Conservation (phyloP, 2,797 vertebrate species). For the Momotus momota region DNA sequence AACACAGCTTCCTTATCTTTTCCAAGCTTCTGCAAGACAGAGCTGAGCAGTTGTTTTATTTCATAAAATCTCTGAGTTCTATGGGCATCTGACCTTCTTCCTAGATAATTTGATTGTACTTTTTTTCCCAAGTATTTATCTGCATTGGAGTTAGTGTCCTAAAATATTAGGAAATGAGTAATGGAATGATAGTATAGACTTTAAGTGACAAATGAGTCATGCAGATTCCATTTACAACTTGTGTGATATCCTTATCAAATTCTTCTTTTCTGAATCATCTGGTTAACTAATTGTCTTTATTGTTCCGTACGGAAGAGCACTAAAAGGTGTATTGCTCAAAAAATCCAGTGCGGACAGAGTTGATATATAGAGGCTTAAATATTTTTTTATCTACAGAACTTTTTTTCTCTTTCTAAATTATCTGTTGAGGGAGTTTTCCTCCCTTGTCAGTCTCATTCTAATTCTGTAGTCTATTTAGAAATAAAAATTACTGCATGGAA, state of each 20-base stretch:
- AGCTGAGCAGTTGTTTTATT: not conserved
- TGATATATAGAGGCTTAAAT: not conserved
- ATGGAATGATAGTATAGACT: conserved; percentile 30
- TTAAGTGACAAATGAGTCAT: not conserved
- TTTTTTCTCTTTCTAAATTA: not conserved
- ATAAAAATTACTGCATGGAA: not conserved
- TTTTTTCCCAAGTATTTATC: conserved; percentile 2
- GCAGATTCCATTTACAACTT: not conserved
- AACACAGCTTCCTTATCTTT: not conserved
- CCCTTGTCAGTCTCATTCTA: not conserved
- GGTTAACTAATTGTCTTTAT: conserved; percentile 37
- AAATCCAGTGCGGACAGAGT: not conserved
- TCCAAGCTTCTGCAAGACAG: not conserved
- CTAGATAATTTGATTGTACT: not conserved
- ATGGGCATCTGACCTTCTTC: not conserved
- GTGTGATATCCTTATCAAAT: conserved; percentile 22
- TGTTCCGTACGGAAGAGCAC: conserved; percentile 2
- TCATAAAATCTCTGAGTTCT: not conserved
- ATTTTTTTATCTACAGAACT: not conserved
- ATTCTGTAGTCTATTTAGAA: not conserved
- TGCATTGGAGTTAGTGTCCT: not conserved
- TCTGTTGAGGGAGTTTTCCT: not conserved
- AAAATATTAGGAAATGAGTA: conserved; percentile 53
- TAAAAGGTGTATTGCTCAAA: not conserved
- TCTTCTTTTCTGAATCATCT: not conserved